Evolutionary conservation across 2,113 vertebrate species (phyloP).

Genomic region (Anthoscopus minutus): DNA sequence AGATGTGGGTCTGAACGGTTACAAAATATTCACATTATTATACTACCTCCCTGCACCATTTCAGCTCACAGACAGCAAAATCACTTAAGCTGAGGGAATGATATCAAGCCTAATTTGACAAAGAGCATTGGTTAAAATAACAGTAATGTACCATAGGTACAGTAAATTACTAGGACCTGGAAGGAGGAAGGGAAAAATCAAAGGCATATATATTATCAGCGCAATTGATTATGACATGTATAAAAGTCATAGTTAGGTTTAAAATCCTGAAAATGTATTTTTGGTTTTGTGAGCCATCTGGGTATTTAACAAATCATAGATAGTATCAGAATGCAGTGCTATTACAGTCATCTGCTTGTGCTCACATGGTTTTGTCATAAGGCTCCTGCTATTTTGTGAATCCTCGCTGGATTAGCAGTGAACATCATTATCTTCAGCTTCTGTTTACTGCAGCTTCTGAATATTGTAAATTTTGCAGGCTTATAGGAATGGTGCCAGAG

Average conservation of each 20-base stretch:
- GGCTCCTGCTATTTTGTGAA: not conserved
- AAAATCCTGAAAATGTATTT: not conserved
- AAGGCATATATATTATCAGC: not conserved
- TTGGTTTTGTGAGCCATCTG: not conserved
- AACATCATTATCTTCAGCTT: not conserved
- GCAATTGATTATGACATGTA: not conserved
- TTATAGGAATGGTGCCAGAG: not conserved
- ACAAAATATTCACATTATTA: not conserved
- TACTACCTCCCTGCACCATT: not conserved
- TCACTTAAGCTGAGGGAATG: not conserved
- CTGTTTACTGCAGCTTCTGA: slow-evolving; percentile 10
- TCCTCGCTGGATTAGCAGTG: not conserved
- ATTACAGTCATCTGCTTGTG: slow-evolving; percentile 29
- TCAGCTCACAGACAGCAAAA: not conserved
- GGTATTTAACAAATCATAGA: not conserved
- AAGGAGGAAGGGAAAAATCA: not conserved
- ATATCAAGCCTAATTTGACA: not conserved
- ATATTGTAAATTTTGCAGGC: not conserved
- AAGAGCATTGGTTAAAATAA: not conserved
- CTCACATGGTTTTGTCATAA: slow-evolving; percentile 46
- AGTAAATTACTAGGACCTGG: not conserved
- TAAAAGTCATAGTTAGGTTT: not conserved
- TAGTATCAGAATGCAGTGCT: not conserved
- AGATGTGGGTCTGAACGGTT: not conserved
- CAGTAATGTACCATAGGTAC: not conserved